Conservation (phyloP, 2,888 invertebrate species). For the Drosophila rubida region DNA sequence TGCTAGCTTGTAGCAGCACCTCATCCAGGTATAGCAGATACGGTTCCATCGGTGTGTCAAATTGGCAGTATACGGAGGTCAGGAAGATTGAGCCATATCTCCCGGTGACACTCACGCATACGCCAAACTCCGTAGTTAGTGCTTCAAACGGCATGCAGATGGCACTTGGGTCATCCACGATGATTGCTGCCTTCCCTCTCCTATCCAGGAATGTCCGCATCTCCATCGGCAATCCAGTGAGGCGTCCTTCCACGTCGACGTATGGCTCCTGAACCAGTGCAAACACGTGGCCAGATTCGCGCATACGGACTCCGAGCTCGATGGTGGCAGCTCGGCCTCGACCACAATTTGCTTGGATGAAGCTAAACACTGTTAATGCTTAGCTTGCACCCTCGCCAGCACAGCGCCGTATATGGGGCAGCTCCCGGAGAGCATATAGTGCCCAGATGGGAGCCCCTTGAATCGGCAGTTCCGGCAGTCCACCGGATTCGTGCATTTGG, state of each 20-base stretch:
- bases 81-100: constrained; percentile 29
- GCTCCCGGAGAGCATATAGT: constrained; percentile 35
- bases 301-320: constrained; percentile 22
- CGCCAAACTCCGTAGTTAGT: constrained; percentile 30
- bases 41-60: constrained; percentile 9
- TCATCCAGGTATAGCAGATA: constrained; percentile 35
- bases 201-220: constrained; percentile 15
- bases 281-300: constrained; percentile 3
- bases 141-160: constrained; percentile 23
- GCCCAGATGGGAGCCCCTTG: constrained; percentile 28
- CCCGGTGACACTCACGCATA: constrained; percentile 39
- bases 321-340: constrained; percentile 22
- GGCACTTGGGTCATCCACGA: constrained; percentile 13
- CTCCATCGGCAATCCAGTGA: neutral
- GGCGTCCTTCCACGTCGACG: neutral
- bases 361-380: constrained; percentile 15
- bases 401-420: constrained; percentile 32
- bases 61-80: constrained; percentile 33
- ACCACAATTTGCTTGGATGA: constrained; percentile 37
- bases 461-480: constrained; percentile 41
- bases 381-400: constrained; percentile 28
- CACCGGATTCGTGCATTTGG: constrained; percentile 20
- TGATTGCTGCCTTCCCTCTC: constrained; percentile 10
- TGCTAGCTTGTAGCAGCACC: constrained; percentile 28
- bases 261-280: constrained; percentile 31